Evolutionary conservation across 2,113 vertebrate species (phyloP), one percentile per base, ranked within the genome.

Genomic region (Amazona guildingii): DNA sequence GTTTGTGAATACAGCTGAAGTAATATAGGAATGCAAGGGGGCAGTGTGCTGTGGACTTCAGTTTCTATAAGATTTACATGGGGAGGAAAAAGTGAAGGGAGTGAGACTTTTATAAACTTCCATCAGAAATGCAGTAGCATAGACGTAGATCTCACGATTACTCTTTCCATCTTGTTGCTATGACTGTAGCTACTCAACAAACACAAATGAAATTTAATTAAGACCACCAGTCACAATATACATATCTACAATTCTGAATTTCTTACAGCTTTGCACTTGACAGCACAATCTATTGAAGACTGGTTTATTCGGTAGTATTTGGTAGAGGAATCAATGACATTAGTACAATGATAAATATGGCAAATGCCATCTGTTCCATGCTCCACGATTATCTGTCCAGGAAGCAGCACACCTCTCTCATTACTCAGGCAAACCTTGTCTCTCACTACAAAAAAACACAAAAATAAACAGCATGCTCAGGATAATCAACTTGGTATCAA

Each of bases 371-470:
- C 98, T 6, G 98, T 96, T 1, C 97, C 98, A 70, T 98, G 99
- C 74, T 99, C 99, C 70, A 99, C 96, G 13, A 99, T 98, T 1
- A 97, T 98, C 98, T 99, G 99, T 83, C 99, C 99, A 0, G 99
- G 99, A 78, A 98, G 98, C 96, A 99, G 97, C 84, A 99, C 97
- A 3, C 99, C 99, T 19, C 98, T 97, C 83, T 99, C 98, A 0
- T 97, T 98, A 68, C 98, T 99, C 90, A 99, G 96, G 92, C 99
- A 99, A 92, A 99, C 99, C 2, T 98, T 98, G 86, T 99, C 99
- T 62, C 98, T 98, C 96, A 98, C 99, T 99, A 96, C 14, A 95
- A 88, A 61, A 93, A 90, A 88, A 13, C 7, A 92, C 55, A 93
- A 78, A 85, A 79, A 88, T 27, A 88, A 54, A 79, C 20, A 83